Percentiles rank a stretch among this genome's conserved stretches.
phyloP scores from a whole-genome alignment of 2,113 vertebrate species.

The Chamaetylas fuelleborni region DNA sequence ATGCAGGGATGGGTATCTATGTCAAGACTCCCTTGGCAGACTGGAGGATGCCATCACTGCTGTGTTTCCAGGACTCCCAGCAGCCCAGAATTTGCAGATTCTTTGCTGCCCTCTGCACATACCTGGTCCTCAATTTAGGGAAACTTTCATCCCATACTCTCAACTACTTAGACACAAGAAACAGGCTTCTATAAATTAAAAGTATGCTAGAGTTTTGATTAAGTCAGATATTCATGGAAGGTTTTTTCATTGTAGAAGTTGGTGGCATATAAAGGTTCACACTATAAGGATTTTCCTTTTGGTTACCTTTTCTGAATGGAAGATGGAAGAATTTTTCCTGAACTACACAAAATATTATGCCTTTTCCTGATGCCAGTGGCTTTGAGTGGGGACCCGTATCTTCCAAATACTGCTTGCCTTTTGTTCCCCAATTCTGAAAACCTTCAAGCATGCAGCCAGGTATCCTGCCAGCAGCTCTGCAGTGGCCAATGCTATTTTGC shows the following conservation, averaged over 20 bases:
- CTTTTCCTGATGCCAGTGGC: not conserved
- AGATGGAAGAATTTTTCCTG: not conserved
- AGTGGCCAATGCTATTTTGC: not conserved
- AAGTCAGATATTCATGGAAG: not conserved
- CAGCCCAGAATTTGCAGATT: not conserved
- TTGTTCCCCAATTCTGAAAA: not conserved
- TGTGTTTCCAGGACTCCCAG: not conserved
- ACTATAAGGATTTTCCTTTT: not conserved
- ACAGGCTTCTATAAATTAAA: not conserved
- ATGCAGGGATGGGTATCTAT: not conserved
- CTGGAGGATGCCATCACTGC: accelerated
- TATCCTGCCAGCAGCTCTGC: not conserved
- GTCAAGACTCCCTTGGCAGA: not conserved
- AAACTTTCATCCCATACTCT: not conserved
- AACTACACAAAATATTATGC: not conserved
- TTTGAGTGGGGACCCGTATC: not conserved
- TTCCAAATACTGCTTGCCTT: not conserved
- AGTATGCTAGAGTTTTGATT: not conserved
- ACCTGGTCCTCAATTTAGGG: accelerated
- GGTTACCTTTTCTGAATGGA: constrained; percentile 31
- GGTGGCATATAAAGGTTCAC: not conserved
- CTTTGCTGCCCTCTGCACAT: not conserved
- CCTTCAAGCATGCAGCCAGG: not conserved
- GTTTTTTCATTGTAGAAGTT: not conserved
- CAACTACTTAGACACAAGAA: not conserved